phyloP scores from a whole-genome alignment of 2,113 vertebrate species.

The Hypomesus transpacificus region DNA sequence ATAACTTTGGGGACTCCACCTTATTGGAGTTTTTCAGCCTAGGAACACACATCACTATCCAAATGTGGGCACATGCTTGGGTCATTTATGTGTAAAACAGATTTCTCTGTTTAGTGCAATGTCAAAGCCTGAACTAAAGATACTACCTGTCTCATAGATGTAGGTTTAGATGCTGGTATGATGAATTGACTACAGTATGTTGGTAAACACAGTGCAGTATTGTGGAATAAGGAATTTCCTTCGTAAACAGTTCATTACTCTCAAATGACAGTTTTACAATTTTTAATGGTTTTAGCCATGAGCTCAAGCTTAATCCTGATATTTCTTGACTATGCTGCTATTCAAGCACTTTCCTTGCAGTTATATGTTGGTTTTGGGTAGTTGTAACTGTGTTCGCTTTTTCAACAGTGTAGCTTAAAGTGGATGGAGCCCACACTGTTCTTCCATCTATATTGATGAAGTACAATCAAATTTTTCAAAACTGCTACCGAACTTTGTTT shows the following conservation, averaged over 20 bases:
- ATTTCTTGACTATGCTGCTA: constrained; percentile 42
- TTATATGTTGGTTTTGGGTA: constrained; percentile 40
- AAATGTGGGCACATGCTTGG: constrained; percentile 34
- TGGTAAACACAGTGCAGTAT: constrained; percentile 17
- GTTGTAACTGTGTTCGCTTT: constrained; percentile 13
- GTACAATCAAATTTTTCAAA: constrained; percentile 43
- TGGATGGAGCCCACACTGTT: constrained; percentile 14
- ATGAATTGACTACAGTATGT: constrained; percentile 24
- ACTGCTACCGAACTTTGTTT: constrained; percentile 52
- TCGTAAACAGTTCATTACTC: constrained; percentile 29
- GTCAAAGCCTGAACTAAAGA: constrained; percentile 17
- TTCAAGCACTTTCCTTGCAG: constrained; percentile 45
- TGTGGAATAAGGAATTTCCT: constrained; percentile 22
- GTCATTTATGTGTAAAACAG: constrained; percentile 8
- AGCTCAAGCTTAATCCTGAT: constrained; percentile 46
- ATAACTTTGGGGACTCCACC: neutral
- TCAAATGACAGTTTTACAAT: constrained; percentile 18
- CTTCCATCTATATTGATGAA: constrained; percentile 23
- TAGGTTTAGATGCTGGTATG: constrained; percentile 34
- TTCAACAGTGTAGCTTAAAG: constrained; percentile 11
- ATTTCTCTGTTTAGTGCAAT: constrained; percentile 19
- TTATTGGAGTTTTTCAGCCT: constrained; percentile 26
- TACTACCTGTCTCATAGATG: neutral
- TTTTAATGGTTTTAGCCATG: constrained; percentile 30
- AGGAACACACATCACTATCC: constrained; percentile 36